Evolutionary conservation across 2,888 invertebrate species (phyloP).

Genomic region (Diloba caeruleocephala): DNA sequence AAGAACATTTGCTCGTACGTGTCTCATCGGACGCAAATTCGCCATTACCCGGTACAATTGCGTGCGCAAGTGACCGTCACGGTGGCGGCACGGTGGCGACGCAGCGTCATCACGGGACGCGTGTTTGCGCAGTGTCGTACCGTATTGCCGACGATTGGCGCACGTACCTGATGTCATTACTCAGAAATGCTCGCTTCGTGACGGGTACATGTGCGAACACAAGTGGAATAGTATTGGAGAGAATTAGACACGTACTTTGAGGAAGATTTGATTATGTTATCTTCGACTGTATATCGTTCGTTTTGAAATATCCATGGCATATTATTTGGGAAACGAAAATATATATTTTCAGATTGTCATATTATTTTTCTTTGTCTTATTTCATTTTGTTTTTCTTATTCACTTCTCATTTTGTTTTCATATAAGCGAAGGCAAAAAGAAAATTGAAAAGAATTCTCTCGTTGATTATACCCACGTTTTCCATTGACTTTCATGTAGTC

Average conservation of each 20-base stretch:
- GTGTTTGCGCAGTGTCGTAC: slow-evolving; percentile 76
- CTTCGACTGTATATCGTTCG: neutral
- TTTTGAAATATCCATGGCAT: neutral
- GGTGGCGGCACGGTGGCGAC: slow-evolving; percentile 56
- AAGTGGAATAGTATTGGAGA: slow-evolving; percentile 43
- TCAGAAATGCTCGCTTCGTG: slow-evolving; percentile 64
- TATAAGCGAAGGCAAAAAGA: too few relatives aligned
- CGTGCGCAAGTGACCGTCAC: slow-evolving; percentile 47
- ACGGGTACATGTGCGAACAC: slow-evolving; percentile 58
- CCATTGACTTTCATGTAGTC: slow-evolving; percentile 80
- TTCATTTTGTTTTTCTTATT: too few relatives aligned
- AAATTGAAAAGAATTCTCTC: slow-evolving; percentile 52
- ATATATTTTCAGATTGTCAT: too few relatives aligned
- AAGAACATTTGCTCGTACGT: slow-evolving; percentile 71
- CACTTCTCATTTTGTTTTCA: neutral
- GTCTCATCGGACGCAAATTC: slow-evolving; percentile 63
- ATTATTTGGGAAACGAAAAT: neutral
- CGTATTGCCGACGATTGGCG: slow-evolving; percentile 69
- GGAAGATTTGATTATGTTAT: neutral
- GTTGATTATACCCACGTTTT: slow-evolving; percentile 83
- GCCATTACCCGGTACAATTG: slow-evolving; percentile 54
- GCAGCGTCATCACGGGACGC: slow-evolving; percentile 36
- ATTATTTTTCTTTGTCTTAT: too few relatives aligned
- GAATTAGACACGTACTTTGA: neutral
- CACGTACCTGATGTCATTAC: slow-evolving; percentile 83